A percentile compares a stretch with the other conserved stretches of the same genome.
Conservation (phyloP, 2,797 vertebrate genomes). For the Sarcoramphus papa region DNA sequence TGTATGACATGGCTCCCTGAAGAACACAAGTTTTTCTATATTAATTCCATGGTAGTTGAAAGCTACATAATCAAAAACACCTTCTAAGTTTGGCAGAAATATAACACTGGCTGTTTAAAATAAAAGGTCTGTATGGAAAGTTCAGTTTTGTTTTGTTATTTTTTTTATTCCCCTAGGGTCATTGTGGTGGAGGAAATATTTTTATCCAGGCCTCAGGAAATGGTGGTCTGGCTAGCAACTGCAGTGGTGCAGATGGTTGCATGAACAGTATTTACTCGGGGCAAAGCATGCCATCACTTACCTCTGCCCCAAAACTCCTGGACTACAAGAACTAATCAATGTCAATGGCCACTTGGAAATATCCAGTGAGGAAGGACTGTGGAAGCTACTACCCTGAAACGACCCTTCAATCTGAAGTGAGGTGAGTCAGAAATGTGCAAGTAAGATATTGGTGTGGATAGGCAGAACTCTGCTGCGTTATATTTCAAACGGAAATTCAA, state of each 20-base stretch:
- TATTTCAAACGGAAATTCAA: not conserved
- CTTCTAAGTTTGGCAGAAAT: constrained; percentile 61
- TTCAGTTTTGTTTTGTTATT: constrained; percentile 54
- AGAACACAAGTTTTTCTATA: constrained; percentile 47
- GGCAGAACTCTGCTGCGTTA: not conserved
- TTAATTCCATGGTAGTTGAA: constrained; percentile 64
- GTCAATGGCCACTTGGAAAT: not conserved
- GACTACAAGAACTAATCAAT: not conserved
- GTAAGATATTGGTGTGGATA: not conserved
- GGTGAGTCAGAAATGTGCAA: not conserved
- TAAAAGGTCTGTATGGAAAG: constrained; percentile 71
- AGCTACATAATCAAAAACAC: constrained; percentile 65
- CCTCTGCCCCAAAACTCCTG: not conserved
- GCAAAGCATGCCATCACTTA: not conserved
- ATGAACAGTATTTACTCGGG: not conserved
- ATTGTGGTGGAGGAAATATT: constrained; percentile 66
- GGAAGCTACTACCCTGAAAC: not conserved
- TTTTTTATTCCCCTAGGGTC: constrained; percentile 42
- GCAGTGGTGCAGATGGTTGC: not conserved
- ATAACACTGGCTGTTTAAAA: constrained; percentile 70
- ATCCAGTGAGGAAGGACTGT: not conserved
- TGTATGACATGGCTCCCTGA: constrained; percentile 42
- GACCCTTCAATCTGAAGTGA: not conserved
- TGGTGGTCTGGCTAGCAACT: constrained; percentile 71
- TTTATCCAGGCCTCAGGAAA: constrained; percentile 79